These are phyloP conservation scores for Lichenostomus cassidix DNA, from an alignment of 2,113 vertebrate genomes.

Conservation along the genomic window DNA sequence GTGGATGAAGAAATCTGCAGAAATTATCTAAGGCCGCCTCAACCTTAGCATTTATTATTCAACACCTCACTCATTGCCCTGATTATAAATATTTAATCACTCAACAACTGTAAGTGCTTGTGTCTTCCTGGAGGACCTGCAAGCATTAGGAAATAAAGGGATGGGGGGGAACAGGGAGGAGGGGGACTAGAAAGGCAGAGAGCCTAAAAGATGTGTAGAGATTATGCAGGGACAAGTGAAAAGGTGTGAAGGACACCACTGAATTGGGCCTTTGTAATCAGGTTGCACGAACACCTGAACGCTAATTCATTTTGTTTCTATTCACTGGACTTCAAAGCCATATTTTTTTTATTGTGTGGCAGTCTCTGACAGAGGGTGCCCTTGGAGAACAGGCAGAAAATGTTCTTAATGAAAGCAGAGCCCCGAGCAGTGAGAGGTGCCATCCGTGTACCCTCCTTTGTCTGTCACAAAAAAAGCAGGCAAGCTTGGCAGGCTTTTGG, in stretches of 20 bases:
- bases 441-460: slow-evolving; percentile 71
- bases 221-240: slow-evolving; percentile 63
- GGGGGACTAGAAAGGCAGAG: not conserved
- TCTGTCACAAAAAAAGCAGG: slow-evolving; percentile 69
- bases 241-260: slow-evolving; percentile 70
- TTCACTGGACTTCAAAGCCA: slow-evolving; percentile 66
- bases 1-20: slow-evolving; percentile 77
- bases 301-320: slow-evolving; percentile 60
- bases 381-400: slow-evolving; percentile 70
- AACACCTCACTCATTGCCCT: slow-evolving; percentile 85
- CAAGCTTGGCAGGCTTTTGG: slow-evolving; percentile 75
- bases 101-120: slow-evolving; percentile 86
- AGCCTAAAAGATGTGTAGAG: slow-evolving; percentile 42
- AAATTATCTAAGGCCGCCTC: slow-evolving; percentile 85
- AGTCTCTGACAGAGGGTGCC: slow-evolving; percentile 64
- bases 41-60: slow-evolving; percentile 88
- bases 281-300: slow-evolving; percentile 62
- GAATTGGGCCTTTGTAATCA: slow-evolving; percentile 70
- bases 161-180: not conserved
- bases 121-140: slow-evolving; percentile 83
- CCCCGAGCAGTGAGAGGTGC: slow-evolving; percentile 68
- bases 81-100: slow-evolving; percentile 94
- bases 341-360: slow-evolving; percentile 42
- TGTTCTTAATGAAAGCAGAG: slow-evolving; percentile 74
- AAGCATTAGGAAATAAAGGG: slow-evolving; percentile 71